A percentile compares a stretch with the other conserved stretches of the same genome.
Evolutionary conservation across 2,797 vertebrate species (phyloP).

Genomic region (Rhabdophis nuchalis): DNA sequence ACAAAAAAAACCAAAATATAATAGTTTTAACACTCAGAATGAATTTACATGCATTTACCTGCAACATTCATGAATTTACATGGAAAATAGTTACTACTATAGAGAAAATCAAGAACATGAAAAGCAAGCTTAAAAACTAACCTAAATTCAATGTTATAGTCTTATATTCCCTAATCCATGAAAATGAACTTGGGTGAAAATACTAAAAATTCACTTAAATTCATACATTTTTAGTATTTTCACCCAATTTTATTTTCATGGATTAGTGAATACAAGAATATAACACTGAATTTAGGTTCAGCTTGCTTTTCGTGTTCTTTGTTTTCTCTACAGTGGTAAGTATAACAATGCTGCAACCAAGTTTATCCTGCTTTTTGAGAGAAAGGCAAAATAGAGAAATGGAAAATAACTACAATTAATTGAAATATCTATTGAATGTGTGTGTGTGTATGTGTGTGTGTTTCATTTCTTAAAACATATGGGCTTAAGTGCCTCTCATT

Average conservation of each 20-base stretch:
- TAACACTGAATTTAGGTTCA: not conserved
- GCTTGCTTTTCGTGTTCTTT: not conserved
- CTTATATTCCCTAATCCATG: not conserved
- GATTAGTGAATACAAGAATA: not conserved
- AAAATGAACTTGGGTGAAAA: not conserved
- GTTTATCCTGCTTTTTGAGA: not conserved
- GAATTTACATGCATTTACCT: not conserved
- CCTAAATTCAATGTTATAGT: not conserved
- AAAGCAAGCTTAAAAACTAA: not conserved
- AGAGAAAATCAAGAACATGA: constrained; percentile 13
- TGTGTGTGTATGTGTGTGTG: not conserved
- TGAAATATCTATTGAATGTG: not conserved
- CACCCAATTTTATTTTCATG: not conserved
- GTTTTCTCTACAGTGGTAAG: constrained; percentile 8
- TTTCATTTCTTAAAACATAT: not conserved
- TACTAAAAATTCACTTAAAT: not conserved
- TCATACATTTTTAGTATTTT: not conserved
- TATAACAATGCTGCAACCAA: not conserved
- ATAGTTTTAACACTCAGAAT: not conserved
- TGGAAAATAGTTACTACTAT: not conserved
- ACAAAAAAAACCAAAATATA: not conserved
- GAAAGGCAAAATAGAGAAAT: not conserved
- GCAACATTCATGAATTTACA: not conserved
- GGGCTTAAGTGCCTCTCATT: not conserved
- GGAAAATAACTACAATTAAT: not conserved